A percentile compares a stretch with the other conserved stretches of the same genome.
These are phyloP conservation scores for Onychostruthus taczanowskii DNA, from an alignment of 2,113 vertebrate species.

Conservation along the genomic window DNA sequence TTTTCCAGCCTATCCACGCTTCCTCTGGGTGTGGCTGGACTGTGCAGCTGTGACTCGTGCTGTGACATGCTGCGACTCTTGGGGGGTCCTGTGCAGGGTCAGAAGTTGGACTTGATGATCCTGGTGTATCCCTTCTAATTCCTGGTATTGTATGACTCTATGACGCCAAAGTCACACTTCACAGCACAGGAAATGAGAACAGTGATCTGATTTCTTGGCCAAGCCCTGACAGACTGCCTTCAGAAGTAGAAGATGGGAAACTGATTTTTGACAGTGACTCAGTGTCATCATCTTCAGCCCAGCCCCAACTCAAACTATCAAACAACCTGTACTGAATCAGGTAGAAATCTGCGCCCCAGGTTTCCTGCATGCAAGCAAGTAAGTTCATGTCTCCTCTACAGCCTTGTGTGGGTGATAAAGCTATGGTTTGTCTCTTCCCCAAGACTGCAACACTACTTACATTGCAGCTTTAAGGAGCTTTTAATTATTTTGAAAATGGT, in stretches of 20 bases:
- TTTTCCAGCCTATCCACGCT: not conserved
- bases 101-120: not conserved
- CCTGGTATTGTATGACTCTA: not conserved
- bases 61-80: not conserved
- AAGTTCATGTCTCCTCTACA: not conserved
- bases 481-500: not conserved
- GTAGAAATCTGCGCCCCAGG: not conserved
- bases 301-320: rapidly evolving
- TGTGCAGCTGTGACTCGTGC: not conserved
- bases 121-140: not conserved
- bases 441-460: not conserved
- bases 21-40: not conserved
- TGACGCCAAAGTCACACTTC: not conserved
- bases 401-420: not conserved
- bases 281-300: not conserved
- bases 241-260: not conserved
- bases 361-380: not conserved
- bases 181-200: not conserved
- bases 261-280: not conserved
- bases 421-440: not conserved
- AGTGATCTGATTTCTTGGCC: not conserved
- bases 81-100: not conserved
- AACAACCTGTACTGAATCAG: not conserved
- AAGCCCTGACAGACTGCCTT: not conserved
- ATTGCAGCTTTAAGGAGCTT: not conserved